Base-by-base conservation (phyloP, 1,140 invertebrate genomes). In the Zaprionus kolodkinae region DNA sequence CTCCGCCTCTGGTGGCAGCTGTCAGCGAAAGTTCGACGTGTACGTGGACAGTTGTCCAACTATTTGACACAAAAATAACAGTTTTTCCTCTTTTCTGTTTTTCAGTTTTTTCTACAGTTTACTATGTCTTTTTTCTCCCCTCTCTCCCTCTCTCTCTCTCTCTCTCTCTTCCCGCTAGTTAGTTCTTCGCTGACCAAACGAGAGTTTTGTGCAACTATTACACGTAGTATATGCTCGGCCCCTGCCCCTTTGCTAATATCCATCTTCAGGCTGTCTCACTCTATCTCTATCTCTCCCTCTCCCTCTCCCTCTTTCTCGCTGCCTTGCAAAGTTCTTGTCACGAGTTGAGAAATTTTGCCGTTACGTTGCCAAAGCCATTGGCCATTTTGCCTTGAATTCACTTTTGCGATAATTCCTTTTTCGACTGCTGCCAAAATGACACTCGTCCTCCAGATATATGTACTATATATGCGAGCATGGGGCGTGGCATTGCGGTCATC, bases 31-130 rank as follows among this genome's bases (percentile, higher is more conserved):
- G 84, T 88, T 88, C 85, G 78, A 89, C 81, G 71, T 89, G 80
- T 62, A 76, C 68, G 68, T 76, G 73, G 84, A 89, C 84, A 89
- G 84, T 89, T 88, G 80, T 86, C 85, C 80, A 89, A 88, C 67
- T 88, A 88, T 88, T 88, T 88, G 84, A 88, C 85, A 88, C 85
- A 88, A 88, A 84, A 89, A 88, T 88, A 88, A 88, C 84, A 88
- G 84, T 89, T 88, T 76, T 66, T 76, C 69, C 64, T 76, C 15
- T 27, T n/a, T 12, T 38, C 45, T 50, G 45, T 50, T 50, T 50
- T 50, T 50, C 17, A 50, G 17, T 50, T 50, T 67, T 83, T 27
- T 69, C 74, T 68, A 65, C 64, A 40, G 38, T 40, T 40, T 40
- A 3, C 13, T 48, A 66, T 76, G 78, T 75, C 55, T 81, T 75